Percentiles rank a stretch among this genome's conserved stretches.
Evolutionary conservation across 2,113 vertebrate genomes (phyloP).

Genomic region (Lota lota): DNA sequence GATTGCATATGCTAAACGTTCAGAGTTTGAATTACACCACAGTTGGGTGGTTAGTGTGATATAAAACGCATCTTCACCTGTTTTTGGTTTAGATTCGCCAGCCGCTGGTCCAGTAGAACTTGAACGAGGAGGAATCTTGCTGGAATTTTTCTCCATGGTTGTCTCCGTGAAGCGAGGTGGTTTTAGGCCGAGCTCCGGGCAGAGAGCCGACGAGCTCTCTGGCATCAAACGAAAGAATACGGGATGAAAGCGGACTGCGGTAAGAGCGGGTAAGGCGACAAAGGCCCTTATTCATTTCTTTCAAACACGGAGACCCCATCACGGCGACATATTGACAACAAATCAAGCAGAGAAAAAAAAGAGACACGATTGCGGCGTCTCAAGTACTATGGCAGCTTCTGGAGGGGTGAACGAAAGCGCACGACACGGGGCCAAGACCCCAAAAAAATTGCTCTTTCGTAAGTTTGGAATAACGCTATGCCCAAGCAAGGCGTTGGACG

Average conservation of each 20-base stretch:
- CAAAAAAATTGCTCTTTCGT: constrained; percentile 30
- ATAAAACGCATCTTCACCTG: constrained; percentile 70
- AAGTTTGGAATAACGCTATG: constrained; percentile 43
- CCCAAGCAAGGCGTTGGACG: constrained; percentile 44
- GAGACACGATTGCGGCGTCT: constrained; percentile 76
- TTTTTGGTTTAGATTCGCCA: constrained; percentile 92
- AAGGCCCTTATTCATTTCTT: constrained; percentile 91
- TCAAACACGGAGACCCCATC: constrained; percentile 86
- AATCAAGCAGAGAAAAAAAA: constrained; percentile 67
- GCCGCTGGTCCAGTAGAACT: constrained; percentile 84
- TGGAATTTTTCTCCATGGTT: constrained; percentile 79
- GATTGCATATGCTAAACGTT: not conserved
- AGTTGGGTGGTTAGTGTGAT: not conserved
- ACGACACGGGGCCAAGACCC: constrained; percentile 68
- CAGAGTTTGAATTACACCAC: too few relatives aligned
- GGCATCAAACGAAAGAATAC: constrained; percentile 65
- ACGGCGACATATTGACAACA: constrained; percentile 91
- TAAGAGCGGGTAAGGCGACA: constrained; percentile 76
- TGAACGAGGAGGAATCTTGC: constrained; percentile 87
- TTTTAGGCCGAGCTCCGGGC: constrained; percentile 77
- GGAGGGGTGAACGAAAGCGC: constrained; percentile 52
- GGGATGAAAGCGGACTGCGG: constrained; percentile 61
- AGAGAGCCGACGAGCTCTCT: constrained; percentile 74
- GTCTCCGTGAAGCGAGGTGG: constrained; percentile 73
- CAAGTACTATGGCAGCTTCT: constrained; percentile 43